Evolutionary conservation across 2,113 vertebrate species (phyloP).

Genomic region (Cynocephalus volans): DNA sequence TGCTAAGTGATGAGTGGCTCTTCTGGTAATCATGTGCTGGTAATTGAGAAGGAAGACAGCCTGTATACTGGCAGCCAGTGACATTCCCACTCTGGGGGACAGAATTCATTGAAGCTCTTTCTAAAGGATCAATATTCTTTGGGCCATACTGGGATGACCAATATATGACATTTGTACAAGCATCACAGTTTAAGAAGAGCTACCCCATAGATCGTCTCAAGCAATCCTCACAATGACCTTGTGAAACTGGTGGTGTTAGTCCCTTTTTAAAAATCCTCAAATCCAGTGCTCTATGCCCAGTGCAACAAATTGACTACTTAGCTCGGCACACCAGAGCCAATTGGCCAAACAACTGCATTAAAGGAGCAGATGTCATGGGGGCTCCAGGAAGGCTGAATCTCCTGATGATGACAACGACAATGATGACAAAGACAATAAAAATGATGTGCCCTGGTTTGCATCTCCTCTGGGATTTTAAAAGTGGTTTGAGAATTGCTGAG

Average conservation of each 20-base stretch:
- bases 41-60: background rate
- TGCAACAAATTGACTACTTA: background rate
- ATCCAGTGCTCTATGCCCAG: accelerated
- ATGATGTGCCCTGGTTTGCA: background rate
- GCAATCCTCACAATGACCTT: background rate
- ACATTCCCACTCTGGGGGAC: background rate
- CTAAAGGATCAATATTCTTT: background rate
- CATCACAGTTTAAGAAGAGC: background rate
- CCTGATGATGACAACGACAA: background rate
- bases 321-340: background rate
- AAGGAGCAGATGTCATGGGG: background rate
- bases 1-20: background rate
- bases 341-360: background rate
- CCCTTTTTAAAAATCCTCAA: background rate
- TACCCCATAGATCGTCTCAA: background rate
- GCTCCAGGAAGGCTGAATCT: background rate
- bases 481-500: background rate
- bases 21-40: background rate
- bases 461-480: slow-evolving; percentile 19
- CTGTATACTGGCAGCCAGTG: background rate
- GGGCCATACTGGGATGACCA: background rate
- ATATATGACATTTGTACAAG: background rate
- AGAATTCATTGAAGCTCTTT: background rate
- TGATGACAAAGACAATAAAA: background rate
- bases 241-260: background rate